These are phyloP conservation scores for Cantharis nigra DNA, from an alignment of 2,888 invertebrate species.

Conservation along the genomic window DNA sequence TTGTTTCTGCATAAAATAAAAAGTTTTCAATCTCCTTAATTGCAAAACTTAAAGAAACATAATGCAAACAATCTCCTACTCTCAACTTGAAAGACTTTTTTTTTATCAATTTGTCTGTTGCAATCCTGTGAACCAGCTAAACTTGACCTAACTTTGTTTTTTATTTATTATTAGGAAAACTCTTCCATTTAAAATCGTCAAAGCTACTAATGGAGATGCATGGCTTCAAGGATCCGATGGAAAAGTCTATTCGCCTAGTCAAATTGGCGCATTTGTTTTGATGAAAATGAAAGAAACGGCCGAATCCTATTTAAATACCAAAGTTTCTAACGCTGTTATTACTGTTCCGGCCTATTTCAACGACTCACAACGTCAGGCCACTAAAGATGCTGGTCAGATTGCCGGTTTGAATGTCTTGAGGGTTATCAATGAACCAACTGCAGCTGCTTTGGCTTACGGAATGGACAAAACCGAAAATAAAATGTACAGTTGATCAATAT, in stretches of 20 bases:
- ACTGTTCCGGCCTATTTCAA: constrained; percentile 99
- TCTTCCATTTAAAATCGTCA: constrained; percentile 93
- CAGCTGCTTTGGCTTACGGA: constrained; percentile 97
- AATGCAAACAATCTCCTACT: too few species aligned
- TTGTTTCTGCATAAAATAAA: too few species aligned
- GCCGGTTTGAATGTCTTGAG: constrained; percentile 94
- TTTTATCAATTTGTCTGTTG: background rate
- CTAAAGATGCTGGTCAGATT: constrained; percentile 98
- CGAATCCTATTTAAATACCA: constrained; percentile 87
- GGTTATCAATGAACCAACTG: constrained; percentile 99
- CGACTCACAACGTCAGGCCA: constrained; percentile 97
- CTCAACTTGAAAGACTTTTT: background rate
- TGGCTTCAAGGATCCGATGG: constrained; percentile 96
- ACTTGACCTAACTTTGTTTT: background rate
- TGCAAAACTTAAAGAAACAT: too few species aligned
- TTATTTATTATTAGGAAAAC: constrained; percentile 70
- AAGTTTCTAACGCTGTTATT: constrained; percentile 95
- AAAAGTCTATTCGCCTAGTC: constrained; percentile 97
- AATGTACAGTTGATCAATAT: constrained; percentile 65
- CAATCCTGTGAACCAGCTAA: background rate
- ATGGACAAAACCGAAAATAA: constrained; percentile 95
- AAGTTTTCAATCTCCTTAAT: too few species aligned
- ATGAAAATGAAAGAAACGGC: constrained; percentile 99
- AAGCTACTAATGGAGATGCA: constrained; percentile 97
- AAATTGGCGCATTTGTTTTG: constrained; percentile 94